A percentile compares a stretch with the other conserved stretches of the same genome.
Conservation (phyloP, 2,113 vertebrate species). For the Eira barbara region DNA sequence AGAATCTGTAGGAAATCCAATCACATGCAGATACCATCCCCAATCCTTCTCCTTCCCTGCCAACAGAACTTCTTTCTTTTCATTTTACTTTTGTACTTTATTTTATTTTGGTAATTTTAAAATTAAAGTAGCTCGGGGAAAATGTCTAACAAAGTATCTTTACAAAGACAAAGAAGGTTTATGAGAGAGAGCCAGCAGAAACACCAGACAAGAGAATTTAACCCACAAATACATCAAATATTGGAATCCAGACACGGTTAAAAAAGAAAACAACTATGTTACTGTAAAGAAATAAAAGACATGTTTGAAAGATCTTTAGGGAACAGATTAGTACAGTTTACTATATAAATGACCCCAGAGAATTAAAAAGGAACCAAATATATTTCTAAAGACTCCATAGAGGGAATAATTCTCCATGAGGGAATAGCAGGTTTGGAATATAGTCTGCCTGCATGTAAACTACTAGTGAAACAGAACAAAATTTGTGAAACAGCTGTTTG, state of each 20-base stretch:
- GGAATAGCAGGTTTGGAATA: not conserved
- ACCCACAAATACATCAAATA: not conserved
- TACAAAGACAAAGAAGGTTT: not conserved
- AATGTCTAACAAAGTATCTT: not conserved
- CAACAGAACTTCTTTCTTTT: not conserved
- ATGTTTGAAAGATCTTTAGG: not conserved
- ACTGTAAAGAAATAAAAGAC: not conserved
- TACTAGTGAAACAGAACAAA: not conserved
- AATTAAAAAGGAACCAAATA: not conserved
- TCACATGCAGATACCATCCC: not conserved
- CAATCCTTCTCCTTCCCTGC: rapidly evolving
- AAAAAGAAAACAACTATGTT: not conserved
- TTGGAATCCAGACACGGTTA: not conserved
- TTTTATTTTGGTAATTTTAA: not conserved
- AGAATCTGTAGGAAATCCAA: not conserved
- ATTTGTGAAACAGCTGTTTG: not conserved
- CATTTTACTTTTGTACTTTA: not conserved
- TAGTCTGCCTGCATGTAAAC: not conserved
- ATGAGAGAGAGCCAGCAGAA: not conserved
- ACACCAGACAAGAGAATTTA: not conserved
- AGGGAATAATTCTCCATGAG: not conserved
- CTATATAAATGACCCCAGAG: not conserved
- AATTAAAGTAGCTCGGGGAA: not conserved
- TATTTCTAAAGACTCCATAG: not conserved
- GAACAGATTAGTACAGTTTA: not conserved